A percentile compares a stretch with the other conserved stretches of the same genome.
These are phyloP conservation scores for Drosophila willistoni DNA, from an alignment of 1,140 invertebrate genomes.

Conservation along the genomic window DNA sequence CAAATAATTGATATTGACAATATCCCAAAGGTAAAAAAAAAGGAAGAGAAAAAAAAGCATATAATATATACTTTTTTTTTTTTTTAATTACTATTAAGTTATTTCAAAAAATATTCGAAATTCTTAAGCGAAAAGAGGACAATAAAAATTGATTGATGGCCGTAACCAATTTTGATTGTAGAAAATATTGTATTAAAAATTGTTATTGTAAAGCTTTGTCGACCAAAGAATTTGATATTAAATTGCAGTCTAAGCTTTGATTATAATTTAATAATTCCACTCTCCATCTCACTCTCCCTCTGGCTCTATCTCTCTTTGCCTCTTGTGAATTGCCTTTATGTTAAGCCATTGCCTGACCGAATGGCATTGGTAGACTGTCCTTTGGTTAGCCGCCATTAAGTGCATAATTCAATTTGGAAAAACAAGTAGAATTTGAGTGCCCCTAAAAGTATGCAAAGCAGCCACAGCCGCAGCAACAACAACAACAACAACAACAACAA, in stretches of 20 bases:
- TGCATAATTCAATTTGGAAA: slow-evolving; percentile 76
- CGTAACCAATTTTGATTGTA: too few relatives aligned
- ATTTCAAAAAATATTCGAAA: too few relatives aligned
- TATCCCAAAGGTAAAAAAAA: slow-evolving; percentile 10
- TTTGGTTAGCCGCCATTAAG: slow-evolving; percentile 53
- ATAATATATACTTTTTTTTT: too few relatives aligned
- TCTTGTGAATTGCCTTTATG: slow-evolving; percentile 27
- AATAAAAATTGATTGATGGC: too few relatives aligned
- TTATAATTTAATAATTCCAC: neutral
- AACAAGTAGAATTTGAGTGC: slow-evolving; percentile 67
- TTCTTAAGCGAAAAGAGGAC: too few relatives aligned
- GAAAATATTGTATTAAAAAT: too few relatives aligned
- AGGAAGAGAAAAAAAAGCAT: too few relatives aligned
- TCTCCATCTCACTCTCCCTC: neutral
- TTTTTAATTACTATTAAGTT: too few relatives aligned
- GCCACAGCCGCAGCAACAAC: slow-evolving; percentile 24
- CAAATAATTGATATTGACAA: slow-evolving; percentile 67
- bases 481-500: slow-evolving; percentile 9
- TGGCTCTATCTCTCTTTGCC: neutral
- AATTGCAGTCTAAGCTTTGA: neutral
- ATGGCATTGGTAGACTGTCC: neutral
- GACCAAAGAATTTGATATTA: too few relatives aligned
- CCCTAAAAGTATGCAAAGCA: slow-evolving; percentile 73
- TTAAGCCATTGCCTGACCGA: slow-evolving; percentile 7
- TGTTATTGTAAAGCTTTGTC: too few relatives aligned